Evolutionary conservation across 2,113 vertebrate genomes (phyloP), one percentile per base, ranked within the genome.

Genomic region (Carlito syrichta): DNA sequence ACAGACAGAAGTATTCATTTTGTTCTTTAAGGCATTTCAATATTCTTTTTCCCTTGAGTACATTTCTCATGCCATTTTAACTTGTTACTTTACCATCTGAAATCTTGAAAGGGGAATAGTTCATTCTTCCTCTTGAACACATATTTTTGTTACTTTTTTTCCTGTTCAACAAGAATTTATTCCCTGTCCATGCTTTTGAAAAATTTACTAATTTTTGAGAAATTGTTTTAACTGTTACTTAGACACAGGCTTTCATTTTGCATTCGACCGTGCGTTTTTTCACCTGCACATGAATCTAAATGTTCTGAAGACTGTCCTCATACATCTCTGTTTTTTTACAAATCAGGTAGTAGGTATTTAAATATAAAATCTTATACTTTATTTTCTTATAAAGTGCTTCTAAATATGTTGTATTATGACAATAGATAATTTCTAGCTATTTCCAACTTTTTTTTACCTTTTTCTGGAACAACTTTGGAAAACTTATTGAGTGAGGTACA

Each of bases 1-100:
- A 27, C 32, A 63, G 54, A 38, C 74, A 32, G 73, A 83, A 86
- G 5, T 91, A 43, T 48, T 43, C 58, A 43, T 76, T 96, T 95
- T 90, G 23, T 96, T 91, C 86, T 91, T 82, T 69, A 81, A 82
- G 50, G 20, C 12, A 76, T 89, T 96, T 97, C 66, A 63, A 45
- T 83, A 78, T 96, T 89, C 25, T 85, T 43, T 66, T 86, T 96
- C 60, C n/a, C 73, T 91, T 60, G 48, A 38, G 54, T 63, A 10
- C 60, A 74, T 94, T 97, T 90, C 45, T 84, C 78, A 54, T 45
- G 86, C 45, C 4, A 62, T 89, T 90, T 95, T 71, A 73, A 77
- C 63, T 45, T 91, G 23, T 16, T 92, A 11, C 66, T 86, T 95
- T 27, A 89, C 40, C 10, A 40, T 91, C 73, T 71, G 38, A 84